phyloP scores from a whole-genome alignment of 2,888 invertebrate genomes.

The Cephus pygmeus region DNA sequence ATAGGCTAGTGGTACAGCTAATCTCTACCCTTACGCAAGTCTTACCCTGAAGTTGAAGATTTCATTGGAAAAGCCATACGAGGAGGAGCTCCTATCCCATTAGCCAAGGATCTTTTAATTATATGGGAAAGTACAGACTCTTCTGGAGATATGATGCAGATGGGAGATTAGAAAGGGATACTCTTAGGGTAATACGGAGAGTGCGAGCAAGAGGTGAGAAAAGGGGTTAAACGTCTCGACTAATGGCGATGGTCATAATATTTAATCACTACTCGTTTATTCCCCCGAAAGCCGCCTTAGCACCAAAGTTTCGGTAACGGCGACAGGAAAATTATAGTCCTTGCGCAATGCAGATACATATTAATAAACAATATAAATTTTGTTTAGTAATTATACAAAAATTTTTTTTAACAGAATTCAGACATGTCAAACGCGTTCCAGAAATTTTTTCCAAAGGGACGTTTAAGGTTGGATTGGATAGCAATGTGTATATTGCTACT shows the following conservation, averaged over 20 bases:
- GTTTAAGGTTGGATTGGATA: background rate
- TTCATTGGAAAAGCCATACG: background rate
- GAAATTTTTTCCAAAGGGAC: background rate
- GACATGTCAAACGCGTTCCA: background rate
- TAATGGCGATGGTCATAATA: constrained; percentile 62
- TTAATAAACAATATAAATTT: background rate
- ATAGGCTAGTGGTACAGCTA: constrained; percentile 24
- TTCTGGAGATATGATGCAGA: constrained; percentile 18
- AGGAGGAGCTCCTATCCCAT: background rate
- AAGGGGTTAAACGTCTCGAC: constrained; percentile 40
- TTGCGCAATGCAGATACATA: background rate
- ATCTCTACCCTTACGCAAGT: background rate
- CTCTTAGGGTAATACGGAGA: background rate
- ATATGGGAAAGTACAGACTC: constrained; percentile 61
- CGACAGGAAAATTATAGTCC: constrained; percentile 49
- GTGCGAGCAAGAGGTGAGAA: background rate
- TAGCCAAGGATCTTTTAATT: constrained; percentile 57
- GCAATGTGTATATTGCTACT: background rate
- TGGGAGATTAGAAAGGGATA: background rate
- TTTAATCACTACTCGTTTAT: constrained; percentile 64
- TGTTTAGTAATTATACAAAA: background rate
- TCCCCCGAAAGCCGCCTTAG: constrained; percentile 41
- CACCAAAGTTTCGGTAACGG: background rate
- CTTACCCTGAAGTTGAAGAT: background rate
- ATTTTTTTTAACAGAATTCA: background rate